These are phyloP conservation scores for Thryonomys swinderianus DNA, from an alignment of 2,113 vertebrate species.

Conservation along the genomic window DNA sequence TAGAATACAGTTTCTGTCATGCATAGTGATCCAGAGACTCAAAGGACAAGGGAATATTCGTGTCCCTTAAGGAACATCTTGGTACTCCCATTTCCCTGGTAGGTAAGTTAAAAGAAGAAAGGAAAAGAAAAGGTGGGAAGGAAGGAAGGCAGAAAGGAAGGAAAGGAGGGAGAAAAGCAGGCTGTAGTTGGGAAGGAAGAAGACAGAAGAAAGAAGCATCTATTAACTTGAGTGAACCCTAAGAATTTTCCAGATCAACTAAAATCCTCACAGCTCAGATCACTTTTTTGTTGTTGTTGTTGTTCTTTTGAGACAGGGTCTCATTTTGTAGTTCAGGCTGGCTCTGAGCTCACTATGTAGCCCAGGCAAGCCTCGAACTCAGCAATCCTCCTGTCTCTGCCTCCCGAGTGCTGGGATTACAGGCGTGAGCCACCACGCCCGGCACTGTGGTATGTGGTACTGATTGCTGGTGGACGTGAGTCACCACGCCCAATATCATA, in stretches of 20 bases:
- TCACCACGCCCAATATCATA: too few species aligned
- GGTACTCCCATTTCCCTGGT: not conserved
- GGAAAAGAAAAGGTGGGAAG: not conserved
- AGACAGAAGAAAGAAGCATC: not conserved
- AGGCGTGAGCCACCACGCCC: too few species aligned
- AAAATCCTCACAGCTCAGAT: not conserved
- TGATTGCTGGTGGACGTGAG: too few species aligned
- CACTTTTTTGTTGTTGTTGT: not conserved
- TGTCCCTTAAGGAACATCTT: not conserved
- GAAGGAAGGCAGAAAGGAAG: not conserved
- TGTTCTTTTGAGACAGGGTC: too few species aligned
- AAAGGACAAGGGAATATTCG: not conserved
- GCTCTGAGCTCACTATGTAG: too few species aligned
- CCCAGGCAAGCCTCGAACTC: too few species aligned
- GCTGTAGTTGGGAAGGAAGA: too few species aligned
- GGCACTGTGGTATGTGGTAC: too few species aligned
- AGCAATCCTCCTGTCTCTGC: too few species aligned
- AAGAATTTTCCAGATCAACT: not conserved
- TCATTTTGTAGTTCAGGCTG: too few species aligned
- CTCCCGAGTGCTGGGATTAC: too few species aligned
- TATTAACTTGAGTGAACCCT: not conserved
- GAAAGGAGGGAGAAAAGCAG: accelerated
- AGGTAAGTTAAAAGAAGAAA: not conserved
- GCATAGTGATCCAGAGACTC: not conserved
- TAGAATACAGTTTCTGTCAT: not conserved